A percentile compares a stretch with the other conserved stretches of the same genome.
These are phyloP conservation scores for Kuschelorhynchus macadamiae DNA, from an alignment of 2,888 invertebrate genomes.

Conservation along the genomic window DNA sequence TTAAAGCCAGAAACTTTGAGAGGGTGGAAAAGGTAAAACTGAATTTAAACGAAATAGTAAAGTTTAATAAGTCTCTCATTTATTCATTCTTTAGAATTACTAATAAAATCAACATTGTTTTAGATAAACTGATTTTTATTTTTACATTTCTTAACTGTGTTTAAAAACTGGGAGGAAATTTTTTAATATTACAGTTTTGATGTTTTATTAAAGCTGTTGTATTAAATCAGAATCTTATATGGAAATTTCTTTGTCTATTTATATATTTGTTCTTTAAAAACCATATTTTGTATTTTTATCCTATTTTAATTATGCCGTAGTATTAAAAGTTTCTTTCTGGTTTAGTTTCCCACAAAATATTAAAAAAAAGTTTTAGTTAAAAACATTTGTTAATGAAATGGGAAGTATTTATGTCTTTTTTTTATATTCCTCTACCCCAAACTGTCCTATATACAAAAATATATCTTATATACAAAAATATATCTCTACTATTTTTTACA, in stretches of 20 bases:
- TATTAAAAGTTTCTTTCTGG: conserved; percentile 60
- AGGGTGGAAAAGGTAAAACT: conserved; percentile 94
- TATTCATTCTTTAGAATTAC: background rate
- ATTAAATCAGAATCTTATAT: no score
- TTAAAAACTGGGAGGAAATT: conserved; percentile 67
- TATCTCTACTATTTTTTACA: background rate
- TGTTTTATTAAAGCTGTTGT: background rate
- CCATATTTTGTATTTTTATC: no score
- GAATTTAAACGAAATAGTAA: conserved; percentile 26
- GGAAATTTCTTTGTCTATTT: no score
- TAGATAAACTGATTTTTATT: conserved; percentile 50
- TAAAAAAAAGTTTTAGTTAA: conserved; percentile 13
- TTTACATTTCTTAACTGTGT: conserved; percentile 58
- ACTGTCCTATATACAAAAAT: no score
- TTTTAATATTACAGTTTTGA: conserved; percentile 48
- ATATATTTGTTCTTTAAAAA: no score
- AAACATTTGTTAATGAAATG: conserved; percentile 61
- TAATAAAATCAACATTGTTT: conserved; percentile 15
- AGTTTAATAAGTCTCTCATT: background rate
- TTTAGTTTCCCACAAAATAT: conserved; percentile 51
- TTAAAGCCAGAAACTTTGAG: conserved; percentile 97
- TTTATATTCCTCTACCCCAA: conserved; percentile 2
- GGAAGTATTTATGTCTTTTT: conserved; percentile 55
- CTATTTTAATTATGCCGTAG: background rate
- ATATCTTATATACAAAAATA: no score